Base-by-base conservation (phyloP, 2,113 vertebrate species). In the Rhea americana region DNA sequence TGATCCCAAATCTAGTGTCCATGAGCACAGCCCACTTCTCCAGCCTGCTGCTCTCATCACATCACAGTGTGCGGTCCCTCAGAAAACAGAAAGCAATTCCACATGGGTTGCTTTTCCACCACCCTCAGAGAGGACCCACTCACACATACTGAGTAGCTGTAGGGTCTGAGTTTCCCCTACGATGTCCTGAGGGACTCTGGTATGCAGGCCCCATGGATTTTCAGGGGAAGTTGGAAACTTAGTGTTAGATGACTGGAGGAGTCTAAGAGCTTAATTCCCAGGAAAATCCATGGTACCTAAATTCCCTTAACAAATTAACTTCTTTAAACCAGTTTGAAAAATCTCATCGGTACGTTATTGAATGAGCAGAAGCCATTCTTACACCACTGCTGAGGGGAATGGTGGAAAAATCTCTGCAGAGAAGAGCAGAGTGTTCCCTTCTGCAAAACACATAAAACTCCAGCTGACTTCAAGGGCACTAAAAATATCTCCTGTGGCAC, bases 121-220 rank as follows among this genome's bases (percentile, higher is more conserved):
- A 30, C 45, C 7, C n/a, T 5, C 2, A 1, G 2, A 8, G 25
- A 71, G 8, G 4, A 82, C 8, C 6, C 48, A 32, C 11, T 73
- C 19, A 68, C 5, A 3, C 2, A 0, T 1, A 58, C 1, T 13
- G 35, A 35, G 51, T 17, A 17, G 43, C 4, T 45, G 65, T 9
- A 28, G 12, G 47, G 28, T n/a, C 7, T 58, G 53, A 73, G 43
- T 58, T 5, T 35, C 30, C 32, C 13, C 24, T 19, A 0, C 35
- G 35, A 35, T 19, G 22, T 66, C 45, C 25, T 1, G 1, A 50
- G 14, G 41, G 37, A 35, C 18, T 22, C 72, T 50, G 13, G 8
- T 3, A 87, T 5, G 47, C 37, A 76, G 8, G 50, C 18, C 14
- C 21, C 2, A 2, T 5, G 5, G 61, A 21, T 21, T 48, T 73